Base-by-base conservation (phyloP, 2,797 vertebrate species). In the Gymnocypris eckloni region DNA sequence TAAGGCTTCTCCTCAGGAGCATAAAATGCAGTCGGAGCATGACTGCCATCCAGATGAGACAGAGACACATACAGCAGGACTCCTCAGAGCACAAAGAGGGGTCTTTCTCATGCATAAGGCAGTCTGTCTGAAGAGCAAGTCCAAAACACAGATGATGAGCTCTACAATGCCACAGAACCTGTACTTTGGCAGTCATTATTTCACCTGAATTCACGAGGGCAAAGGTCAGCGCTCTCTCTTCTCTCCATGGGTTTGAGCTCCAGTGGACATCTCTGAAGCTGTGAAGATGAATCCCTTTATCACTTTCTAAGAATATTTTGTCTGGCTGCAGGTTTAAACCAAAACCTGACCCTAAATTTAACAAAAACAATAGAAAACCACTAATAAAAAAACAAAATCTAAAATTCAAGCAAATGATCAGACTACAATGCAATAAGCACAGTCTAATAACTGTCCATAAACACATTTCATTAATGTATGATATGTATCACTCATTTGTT, bases 51-150 rank as follows among this genome's bases (percentile, higher is more conserved):
- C 82, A 91, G 92, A 92, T 75, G 28, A 89, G 56, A 61, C 78
- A 86, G 85, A 83, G 90, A 71, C 86, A 88, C 88, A 39, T 86
- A 37, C 90, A 61, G 86, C 80, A 80, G 90, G 91, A 91, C 89
- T 88, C 88, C 80, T 16, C 81, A 92, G 92, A 93, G 92, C 91
- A 93, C 93, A 93, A 90, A 92, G 91, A 89, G 89, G 90, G 84
- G 90, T 89, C 76, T 83, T 89, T 90, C 92, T 93, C 90, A 94
- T 94, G 92, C 92, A 93, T 94, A 94, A 94, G 91, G 94, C 92
- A 94, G 92, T 90, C 87, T 69, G 90, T 76, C 85, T 90, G 93
- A 92, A 88, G 81, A 89, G 83, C 89, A 90, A 93, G 91, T 91
- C 91, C 73, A 88, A 83, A 90, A 82, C 18, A 72, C 66, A 71